phyloP scores from a whole-genome alignment of 1,140 invertebrate species.

The Lasioglossum baleicum region DNA sequence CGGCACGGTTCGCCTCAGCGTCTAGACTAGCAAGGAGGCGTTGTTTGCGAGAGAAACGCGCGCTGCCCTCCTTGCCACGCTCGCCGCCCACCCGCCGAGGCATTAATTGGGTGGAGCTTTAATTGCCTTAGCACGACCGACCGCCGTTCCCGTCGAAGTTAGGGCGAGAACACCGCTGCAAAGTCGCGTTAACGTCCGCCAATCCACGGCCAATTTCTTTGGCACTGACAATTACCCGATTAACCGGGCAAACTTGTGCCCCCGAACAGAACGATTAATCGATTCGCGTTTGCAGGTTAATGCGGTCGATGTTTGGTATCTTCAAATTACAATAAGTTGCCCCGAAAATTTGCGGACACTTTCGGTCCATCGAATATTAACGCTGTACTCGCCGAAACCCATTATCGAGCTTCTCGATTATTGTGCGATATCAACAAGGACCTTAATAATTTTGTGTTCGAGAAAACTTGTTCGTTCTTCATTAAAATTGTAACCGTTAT shows the following conservation, averaged over 20 bases:
- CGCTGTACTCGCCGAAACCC: too few species aligned
- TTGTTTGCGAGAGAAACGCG: conserved; percentile 55
- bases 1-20: background rate
- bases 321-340: background rate
- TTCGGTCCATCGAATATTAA: too few species aligned
- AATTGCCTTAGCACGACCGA: conserved; percentile 73
- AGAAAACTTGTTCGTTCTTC: too few species aligned
- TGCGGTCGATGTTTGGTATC: background rate
- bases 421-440: too few species aligned
- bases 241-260: conserved; percentile 20
- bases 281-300: background rate
- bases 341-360: background rate
- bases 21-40: conserved; percentile 40
- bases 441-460: too few species aligned
- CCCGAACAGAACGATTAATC: background rate
- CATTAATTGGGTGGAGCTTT: conserved; percentile 76
- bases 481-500: too few species aligned
- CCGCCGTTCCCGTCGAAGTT: conserved; percentile 35
- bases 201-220: conserved; percentile 35
- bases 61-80: conserved; percentile 58
- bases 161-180: conserved; percentile 14
- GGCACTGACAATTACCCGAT: conserved; percentile 28
- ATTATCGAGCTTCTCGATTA: too few species aligned
- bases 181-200: conserved; percentile 29
- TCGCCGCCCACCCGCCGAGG: conserved; percentile 53